Percentiles rank a stretch among this genome's conserved stretches.
Evolutionary conservation across 2,888 invertebrate genomes (phyloP).

Genomic region (Tetragonisca angustula): DNA sequence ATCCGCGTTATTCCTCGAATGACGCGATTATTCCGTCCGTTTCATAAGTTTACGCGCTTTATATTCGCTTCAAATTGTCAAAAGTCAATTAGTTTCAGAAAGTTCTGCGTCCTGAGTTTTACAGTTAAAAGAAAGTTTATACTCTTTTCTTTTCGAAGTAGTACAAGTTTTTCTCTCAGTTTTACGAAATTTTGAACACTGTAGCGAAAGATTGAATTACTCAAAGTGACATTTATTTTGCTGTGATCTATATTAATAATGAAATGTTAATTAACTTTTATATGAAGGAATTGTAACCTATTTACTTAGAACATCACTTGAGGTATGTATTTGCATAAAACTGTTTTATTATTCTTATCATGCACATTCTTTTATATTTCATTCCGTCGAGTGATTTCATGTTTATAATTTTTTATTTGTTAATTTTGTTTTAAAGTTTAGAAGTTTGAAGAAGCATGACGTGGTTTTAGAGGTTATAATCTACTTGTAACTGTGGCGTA

Average conservation of each 20-base stretch:
- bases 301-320: not conserved
- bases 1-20: constrained; percentile 30
- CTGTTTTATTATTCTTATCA: not conserved
- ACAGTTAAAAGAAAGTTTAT: not conserved
- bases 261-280: constrained; percentile 12
- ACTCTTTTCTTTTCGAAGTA: not conserved
- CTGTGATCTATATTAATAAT: not conserved
- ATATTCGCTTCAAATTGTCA: constrained; percentile 4
- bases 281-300: not conserved
- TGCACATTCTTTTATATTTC: not conserved
- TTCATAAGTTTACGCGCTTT: constrained; percentile 23
- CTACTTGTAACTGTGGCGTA: not conserved
- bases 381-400: not conserved
- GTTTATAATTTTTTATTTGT: not conserved
- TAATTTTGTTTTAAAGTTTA: not conserved
- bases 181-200: not conserved
- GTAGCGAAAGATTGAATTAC: not conserved
- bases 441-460: not conserved
- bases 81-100: not conserved
- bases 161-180: not conserved
- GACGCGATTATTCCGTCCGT: constrained; percentile 31
- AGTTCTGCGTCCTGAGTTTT: not conserved
- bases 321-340: constrained; percentile 22
- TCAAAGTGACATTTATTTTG: not conserved
- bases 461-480: constrained; percentile 10